Percentiles rank a stretch among this genome's conserved stretches.
Conservation (phyloP, 2,888 invertebrate genomes). For the Drosophila parthenogenetica region DNA sequence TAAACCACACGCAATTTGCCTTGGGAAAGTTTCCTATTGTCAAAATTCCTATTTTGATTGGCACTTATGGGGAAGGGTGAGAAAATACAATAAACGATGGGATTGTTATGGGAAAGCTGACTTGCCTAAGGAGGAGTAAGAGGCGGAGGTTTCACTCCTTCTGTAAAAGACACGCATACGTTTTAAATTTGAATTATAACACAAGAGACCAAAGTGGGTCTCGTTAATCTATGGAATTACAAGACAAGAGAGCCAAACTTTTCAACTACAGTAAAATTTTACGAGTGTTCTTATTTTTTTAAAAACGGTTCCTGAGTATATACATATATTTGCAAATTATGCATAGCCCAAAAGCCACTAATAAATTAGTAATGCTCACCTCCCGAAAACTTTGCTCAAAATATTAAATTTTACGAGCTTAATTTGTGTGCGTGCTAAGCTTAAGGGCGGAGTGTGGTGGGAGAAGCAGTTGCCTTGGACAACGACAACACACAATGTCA, state of each 20-base stretch:
- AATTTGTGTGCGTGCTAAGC: constrained; percentile 78
- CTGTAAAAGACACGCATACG: constrained; percentile 40
- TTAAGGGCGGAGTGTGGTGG: constrained; percentile 19
- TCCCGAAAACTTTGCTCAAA: constrained; percentile 56
- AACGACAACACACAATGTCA: constrained; percentile 69
- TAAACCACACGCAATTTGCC: constrained; percentile 72
- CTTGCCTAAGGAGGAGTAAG: constrained; percentile 1
- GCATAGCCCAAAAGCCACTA: constrained; percentile 47
- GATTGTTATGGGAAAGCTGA: constrained; percentile 65
- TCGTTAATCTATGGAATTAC: constrained; percentile 9
- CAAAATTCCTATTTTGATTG: constrained; percentile 73
- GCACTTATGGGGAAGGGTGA: constrained; percentile 72
- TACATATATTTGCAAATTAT: constrained; percentile 58
- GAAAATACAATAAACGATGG: constrained; percentile 43
- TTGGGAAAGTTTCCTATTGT: constrained; percentile 76
- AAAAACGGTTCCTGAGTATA: constrained; percentile 8
- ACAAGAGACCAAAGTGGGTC: neutral
- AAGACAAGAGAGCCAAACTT: constrained; percentile 7
- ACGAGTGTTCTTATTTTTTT: constrained; percentile 13
- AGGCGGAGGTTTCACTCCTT: constrained; percentile 18
- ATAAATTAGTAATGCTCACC: constrained; percentile 72
- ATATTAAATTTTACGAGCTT: constrained; percentile 81
- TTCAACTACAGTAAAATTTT: constrained; percentile 15
- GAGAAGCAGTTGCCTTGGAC: constrained; percentile 48
- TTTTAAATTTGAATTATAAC: constrained; percentile 5